Percentiles rank a stretch among this genome's conserved stretches.
Conservation (phyloP, 2,888 invertebrate genomes). For the Campaea margaritaria region DNA sequence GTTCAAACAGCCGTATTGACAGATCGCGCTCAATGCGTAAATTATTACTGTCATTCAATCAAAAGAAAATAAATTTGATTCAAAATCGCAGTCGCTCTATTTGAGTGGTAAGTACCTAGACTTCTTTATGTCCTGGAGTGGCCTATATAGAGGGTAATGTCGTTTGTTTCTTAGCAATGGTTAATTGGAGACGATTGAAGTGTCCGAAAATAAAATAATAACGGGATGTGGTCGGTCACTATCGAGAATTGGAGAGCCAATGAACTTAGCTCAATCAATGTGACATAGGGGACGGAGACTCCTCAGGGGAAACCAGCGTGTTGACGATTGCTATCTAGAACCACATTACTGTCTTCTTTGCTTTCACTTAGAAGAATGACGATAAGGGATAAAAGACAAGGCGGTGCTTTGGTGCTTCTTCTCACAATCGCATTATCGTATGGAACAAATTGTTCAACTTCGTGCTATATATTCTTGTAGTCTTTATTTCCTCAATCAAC, state of each 20-base stretch:
- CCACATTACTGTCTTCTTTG: no score
- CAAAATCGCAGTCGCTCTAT: constrained; percentile 6
- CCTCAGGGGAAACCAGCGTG: no score
- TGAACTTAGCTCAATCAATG: constrained; percentile 8
- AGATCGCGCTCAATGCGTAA: constrained; percentile 15
- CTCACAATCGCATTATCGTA: no score
- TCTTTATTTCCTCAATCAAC: no score
- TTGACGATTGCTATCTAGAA: no score
- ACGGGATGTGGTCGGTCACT: constrained; percentile 10
- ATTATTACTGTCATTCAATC: constrained; percentile 23
- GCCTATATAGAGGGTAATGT: constrained; percentile 19
- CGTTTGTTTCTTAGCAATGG: constrained; percentile 10
- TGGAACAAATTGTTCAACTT: no score
- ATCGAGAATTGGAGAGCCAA: constrained; percentile 10
- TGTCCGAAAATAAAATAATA: constrained; percentile 22
- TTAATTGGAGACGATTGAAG: constrained; percentile 15
- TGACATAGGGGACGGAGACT: constrained; percentile 7
- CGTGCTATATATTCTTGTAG: no score
- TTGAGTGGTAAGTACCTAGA: constrained; percentile 8
- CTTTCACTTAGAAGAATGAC: no score
- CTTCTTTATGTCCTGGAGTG: constrained; percentile 24
- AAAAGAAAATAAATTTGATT: constrained; percentile 25
- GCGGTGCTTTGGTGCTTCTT: no score
- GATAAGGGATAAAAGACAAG: no score
- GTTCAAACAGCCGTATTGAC: constrained; percentile 22